These are phyloP conservation scores for Patagioenas fasciata DNA, from an alignment of 2,113 vertebrate species.

Conservation along the genomic window DNA sequence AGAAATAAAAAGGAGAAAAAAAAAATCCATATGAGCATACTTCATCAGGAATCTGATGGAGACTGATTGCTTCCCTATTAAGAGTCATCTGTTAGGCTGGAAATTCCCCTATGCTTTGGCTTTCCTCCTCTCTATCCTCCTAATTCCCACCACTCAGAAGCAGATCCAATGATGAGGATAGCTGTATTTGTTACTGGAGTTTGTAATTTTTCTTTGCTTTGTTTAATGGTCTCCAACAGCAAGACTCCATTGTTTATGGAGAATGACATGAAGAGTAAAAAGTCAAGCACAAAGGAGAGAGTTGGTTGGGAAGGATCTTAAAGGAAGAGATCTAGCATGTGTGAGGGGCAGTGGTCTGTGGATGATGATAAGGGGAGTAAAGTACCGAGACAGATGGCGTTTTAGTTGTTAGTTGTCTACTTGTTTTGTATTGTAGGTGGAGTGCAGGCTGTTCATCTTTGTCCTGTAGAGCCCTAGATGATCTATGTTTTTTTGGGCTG, in stretches of 20 bases:
- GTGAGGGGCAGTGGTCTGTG: background rate
- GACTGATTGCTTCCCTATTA: background rate
- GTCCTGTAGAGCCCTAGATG: background rate
- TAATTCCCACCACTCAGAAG: background rate
- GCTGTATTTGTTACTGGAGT: accelerated
- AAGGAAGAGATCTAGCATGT: background rate
- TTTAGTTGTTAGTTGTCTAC: too few species aligned
- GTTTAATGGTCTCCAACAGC: background rate
- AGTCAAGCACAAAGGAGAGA: background rate
- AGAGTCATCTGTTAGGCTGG: background rate
- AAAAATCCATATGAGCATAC: background rate
- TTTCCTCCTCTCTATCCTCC: background rate
- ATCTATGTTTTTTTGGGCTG: background rate
- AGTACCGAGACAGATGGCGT: too few species aligned
- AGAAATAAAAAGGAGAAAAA: too few species aligned
- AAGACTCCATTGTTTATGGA: background rate
- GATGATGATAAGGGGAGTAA: background rate
- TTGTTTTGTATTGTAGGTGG: background rate
- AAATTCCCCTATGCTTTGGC: background rate
- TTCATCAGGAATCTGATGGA: background rate
- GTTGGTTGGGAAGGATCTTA: background rate
- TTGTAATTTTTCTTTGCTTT: background rate
- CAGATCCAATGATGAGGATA: background rate
- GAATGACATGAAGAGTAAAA: background rate
- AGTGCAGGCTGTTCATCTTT: background rate